Conservation (phyloP, 2,113 vertebrate species). For the Propithecus coquereli region DNA sequence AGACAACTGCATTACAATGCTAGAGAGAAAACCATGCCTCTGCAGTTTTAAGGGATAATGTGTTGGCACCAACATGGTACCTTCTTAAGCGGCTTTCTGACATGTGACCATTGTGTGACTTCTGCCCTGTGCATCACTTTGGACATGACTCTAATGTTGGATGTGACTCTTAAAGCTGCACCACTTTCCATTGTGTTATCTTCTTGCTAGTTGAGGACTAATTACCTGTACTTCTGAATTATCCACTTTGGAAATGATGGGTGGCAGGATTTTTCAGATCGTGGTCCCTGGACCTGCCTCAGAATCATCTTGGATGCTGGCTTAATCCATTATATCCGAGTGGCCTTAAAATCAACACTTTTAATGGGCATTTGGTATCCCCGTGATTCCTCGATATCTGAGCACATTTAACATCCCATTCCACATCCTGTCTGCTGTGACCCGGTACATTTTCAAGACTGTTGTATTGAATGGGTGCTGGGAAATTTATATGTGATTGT, state of each 20-base stretch:
- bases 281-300: not conserved
- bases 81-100: not conserved
- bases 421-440: not conserved
- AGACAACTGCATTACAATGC: not conserved
- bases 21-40: accelerated
- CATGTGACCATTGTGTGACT: not conserved
- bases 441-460: not conserved
- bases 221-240: not conserved
- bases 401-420: not conserved
- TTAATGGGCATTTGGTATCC: not conserved
- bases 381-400: not conserved
- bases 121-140: not conserved
- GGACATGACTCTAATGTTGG: not conserved
- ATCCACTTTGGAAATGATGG: not conserved
- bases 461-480: not conserved
- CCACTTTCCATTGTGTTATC: not conserved
- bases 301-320: not conserved
- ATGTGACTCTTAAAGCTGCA: not conserved
- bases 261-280: not conserved
- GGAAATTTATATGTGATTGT: not conserved
- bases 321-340: not conserved
- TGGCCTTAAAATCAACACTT: not conserved
- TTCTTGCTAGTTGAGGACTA: not conserved
- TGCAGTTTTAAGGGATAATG: not conserved
- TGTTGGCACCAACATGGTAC: not conserved